These are phyloP conservation scores for Spodoptera exigua DNA, from an alignment of 2,888 invertebrate genomes.

Conservation along the genomic window DNA sequence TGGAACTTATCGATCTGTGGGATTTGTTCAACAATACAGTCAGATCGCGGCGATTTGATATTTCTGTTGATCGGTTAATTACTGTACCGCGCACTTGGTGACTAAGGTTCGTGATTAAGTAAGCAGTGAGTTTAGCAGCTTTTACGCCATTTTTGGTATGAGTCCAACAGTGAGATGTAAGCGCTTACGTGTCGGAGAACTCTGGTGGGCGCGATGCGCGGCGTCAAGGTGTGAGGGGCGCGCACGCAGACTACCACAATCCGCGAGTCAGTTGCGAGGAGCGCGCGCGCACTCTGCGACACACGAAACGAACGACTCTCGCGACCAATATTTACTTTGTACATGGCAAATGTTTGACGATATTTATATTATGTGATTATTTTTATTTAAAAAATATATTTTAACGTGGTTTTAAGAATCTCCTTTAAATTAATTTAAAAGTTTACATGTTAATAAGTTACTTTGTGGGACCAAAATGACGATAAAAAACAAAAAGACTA, in stretches of 20 bases:
- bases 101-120: conserved; percentile 69
- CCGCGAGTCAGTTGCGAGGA: conserved; percentile 84
- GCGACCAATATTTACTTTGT: conserved; percentile 76
- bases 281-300: conserved; percentile 84
- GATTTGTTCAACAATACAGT: conserved; percentile 3
- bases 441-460: conserved; percentile 65
- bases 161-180: conserved; percentile 82
- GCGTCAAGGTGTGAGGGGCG: conserved; percentile 61
- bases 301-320: conserved; percentile 87
- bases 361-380: conserved; percentile 76
- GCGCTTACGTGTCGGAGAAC: conserved; percentile 86
- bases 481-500: conserved; percentile 89
- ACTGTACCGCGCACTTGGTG: conserved; percentile 53
- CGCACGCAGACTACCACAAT: conserved; percentile 69
- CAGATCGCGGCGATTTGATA: conserved; percentile 4
- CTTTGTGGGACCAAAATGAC: conserved; percentile 85
- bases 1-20: background rate
- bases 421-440: conserved; percentile 66
- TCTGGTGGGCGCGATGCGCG: conserved; percentile 77
- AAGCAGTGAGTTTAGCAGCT: conserved; percentile 64
- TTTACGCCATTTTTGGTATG: conserved; percentile 87
- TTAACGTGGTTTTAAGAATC: conserved; percentile 81
- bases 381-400: conserved; percentile 72
- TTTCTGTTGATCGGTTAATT: conserved; percentile 17
- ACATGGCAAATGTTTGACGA: conserved; percentile 83